Percentiles rank a stretch among this genome's conserved stretches.
Conservation (phyloP, 2,797 vertebrate species). For the Otolemur crassicaudatus region DNA sequence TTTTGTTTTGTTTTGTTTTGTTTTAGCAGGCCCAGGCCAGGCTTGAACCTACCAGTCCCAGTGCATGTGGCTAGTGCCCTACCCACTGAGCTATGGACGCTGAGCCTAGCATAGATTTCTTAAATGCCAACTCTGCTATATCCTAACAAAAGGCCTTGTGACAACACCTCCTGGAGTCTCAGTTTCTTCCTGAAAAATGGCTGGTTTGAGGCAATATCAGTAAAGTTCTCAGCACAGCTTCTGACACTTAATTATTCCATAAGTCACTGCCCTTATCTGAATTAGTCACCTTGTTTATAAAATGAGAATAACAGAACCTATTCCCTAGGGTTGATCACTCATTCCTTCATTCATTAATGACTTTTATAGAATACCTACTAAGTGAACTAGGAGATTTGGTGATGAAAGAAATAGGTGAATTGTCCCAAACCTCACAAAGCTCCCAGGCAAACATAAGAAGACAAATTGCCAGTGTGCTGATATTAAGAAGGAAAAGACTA, state of each 20-base stretch:
- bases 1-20: too few species aligned
- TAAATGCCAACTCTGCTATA: background rate
- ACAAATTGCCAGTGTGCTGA: background rate
- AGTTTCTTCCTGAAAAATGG: background rate
- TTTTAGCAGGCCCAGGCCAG: too few species aligned
- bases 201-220: background rate
- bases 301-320: background rate
- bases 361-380: background rate
- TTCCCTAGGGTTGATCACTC: background rate
- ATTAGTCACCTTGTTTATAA: slow-evolving; percentile 17
- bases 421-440: background rate
- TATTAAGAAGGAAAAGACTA: slow-evolving; percentile 37
- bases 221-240: slow-evolving; percentile 1
- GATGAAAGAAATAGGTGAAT: slow-evolving; percentile 17
- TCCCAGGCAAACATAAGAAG: slow-evolving; percentile 2
- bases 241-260: background rate
- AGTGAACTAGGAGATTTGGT: background rate
- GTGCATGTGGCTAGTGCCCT: too few species aligned
- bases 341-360: slow-evolving; percentile 8
- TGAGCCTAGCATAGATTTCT: background rate
- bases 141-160: background rate
- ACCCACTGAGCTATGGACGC: too few species aligned
- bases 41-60: too few species aligned
- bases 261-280: background rate
- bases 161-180: background rate